Percentiles rank a stretch among this genome's conserved stretches.
phyloP scores from a whole-genome alignment of 2,797 vertebrate species.

The Enteromius paludinosus region DNA sequence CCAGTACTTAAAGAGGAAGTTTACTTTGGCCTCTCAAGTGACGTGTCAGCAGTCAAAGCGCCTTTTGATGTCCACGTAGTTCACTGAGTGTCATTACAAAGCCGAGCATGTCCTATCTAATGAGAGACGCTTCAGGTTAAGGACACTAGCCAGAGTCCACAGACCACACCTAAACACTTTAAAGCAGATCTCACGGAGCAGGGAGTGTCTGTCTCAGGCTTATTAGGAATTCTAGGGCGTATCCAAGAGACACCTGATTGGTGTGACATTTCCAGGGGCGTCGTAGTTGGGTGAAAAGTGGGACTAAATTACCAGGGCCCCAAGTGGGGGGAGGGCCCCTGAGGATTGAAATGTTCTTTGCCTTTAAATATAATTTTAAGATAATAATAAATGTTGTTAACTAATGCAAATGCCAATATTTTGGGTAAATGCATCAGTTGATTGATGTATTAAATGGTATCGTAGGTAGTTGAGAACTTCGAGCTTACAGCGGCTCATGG shows the following conservation, averaged over 20 bases:
- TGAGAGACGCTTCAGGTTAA: conserved; percentile 52
- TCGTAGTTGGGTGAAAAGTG: too few species aligned
- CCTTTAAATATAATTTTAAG: too few species aligned
- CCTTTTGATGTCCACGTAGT: conserved; percentile 46
- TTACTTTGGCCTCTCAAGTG: conserved; percentile 14
- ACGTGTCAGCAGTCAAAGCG: conserved; percentile 23
- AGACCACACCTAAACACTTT: conserved; percentile 47
- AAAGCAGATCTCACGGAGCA: conserved; percentile 24
- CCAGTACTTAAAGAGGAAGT: conserved; percentile 37
- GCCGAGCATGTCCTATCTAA: conserved; percentile 35
- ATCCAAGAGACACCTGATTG: conserved; percentile 13
- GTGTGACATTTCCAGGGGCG: background rate
- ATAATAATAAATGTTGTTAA: too few species aligned
- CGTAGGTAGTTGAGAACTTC: too few species aligned
- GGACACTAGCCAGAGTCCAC: conserved; percentile 36
- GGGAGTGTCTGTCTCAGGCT: conserved; percentile 24
- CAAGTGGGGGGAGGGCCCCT: too few species aligned
- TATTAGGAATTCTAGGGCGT: conserved; percentile 21
- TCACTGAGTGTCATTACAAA: conserved; percentile 45
- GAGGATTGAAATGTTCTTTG: too few species aligned
- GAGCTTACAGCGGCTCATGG: too few species aligned
- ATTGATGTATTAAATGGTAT: too few species aligned
- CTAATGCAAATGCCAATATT: too few species aligned
- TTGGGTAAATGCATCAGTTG: too few species aligned
- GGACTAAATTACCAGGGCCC: too few species aligned